Base-by-base conservation (phyloP, 2,888 invertebrate genomes). In the Stenchaetothrips biformis region DNA sequence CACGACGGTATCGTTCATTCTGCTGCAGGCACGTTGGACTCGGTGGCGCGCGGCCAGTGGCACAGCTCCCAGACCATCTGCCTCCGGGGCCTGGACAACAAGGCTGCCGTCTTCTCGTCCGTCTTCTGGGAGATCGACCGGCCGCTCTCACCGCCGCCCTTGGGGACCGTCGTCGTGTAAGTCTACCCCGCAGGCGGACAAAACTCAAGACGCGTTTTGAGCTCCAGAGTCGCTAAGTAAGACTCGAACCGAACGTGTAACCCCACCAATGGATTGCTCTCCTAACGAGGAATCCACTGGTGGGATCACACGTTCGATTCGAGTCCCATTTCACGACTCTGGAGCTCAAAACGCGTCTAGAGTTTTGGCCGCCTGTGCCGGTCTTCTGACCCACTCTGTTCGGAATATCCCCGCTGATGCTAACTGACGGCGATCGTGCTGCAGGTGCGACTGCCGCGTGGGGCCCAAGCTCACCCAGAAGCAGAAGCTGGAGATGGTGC, bases 61-160 rank as follows among this genome's bases (percentile, higher is more conserved):
- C 0, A 74, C 67, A 74, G 67, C 67, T 74, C 67, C 9, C 67
- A 25, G 21, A 3, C 25, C 25, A 25, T 74, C 21, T 21, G 67
- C 25, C 25, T 74, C 1, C 67, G 67, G 21, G 25, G 67, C 67
- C 8, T 74, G 67, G 9, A 74, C 21, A 74, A 7, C 25, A 21
- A 25, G 4, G 37, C 37, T 25, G 25, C 21, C 67, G 25, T 25
- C 25, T 11, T 74, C 25, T 25, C 67, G 67, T 21, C 25, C 67
- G 67, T 74, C 21, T 74, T 74, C 25, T 74, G 67, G 67, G 67
- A 74, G 67, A 74, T 74, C 21, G 67, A 74, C 67, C 11, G n/a
- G 67, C 67, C 67, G 21, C 67, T 74, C 21, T 21, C 25, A 2
- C 67, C 67, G 67, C 67, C 67, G 21, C 67, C 67, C 21, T 11